Evolutionary conservation across 2,113 vertebrate species (phyloP).

Genomic region (Struthio camelus): DNA sequence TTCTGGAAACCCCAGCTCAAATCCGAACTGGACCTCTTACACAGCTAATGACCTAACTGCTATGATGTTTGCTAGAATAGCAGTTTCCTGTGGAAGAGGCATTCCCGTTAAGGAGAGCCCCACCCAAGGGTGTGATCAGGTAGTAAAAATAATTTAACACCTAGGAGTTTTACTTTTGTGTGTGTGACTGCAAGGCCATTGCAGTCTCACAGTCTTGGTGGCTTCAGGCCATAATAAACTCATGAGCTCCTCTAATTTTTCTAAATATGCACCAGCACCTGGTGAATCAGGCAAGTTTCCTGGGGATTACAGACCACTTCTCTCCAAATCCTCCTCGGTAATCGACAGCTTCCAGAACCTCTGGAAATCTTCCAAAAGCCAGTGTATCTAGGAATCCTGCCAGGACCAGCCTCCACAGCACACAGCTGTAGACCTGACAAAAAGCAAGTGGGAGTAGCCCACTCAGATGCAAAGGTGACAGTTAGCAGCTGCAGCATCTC

Average conservation of each 20-base stretch:
- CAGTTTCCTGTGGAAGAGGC: not conserved
- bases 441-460: not conserved
- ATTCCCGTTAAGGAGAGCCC: not conserved
- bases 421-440: not conserved
- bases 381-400: not conserved
- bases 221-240: not conserved
- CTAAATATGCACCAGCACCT: not conserved
- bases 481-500: not conserved
- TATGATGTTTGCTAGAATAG: not conserved
- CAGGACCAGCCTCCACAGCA: not conserved
- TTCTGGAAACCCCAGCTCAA: not conserved
- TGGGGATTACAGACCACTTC: not conserved
- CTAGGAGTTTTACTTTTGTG: not conserved
- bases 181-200: not conserved
- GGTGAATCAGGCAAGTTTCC: not conserved
- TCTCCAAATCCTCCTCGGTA: not conserved
- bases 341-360: not conserved
- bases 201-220: not conserved
- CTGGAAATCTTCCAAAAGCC: not conserved
- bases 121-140: not conserved
- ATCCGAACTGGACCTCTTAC: not conserved
- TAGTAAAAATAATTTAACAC: not conserved
- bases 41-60: not conserved
- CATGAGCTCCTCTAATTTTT: accelerated
- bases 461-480: not conserved